These are phyloP conservation scores for Anguilla obscura DNA, from an alignment of 2,797 vertebrate species.

Conservation along the genomic window DNA sequence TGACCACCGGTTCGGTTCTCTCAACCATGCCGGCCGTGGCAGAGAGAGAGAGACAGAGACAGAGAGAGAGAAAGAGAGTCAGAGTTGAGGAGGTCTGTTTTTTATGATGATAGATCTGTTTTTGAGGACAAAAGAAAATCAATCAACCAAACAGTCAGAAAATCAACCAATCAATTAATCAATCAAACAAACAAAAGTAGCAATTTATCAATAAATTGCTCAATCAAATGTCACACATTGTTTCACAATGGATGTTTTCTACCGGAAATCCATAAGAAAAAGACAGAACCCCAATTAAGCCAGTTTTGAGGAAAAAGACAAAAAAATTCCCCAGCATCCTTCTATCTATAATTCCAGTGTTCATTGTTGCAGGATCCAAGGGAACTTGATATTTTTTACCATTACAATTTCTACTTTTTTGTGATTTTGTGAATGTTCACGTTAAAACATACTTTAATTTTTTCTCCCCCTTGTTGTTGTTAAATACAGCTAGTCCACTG, in stretches of 20 bases:
- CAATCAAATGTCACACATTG: too few species aligned
- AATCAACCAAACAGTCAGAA: not conserved
- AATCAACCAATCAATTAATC: not conserved
- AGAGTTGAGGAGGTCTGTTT: not conserved
- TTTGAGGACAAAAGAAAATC: not conserved
- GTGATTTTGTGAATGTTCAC: not conserved
- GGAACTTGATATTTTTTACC: too few species aligned
- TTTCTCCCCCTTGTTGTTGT: not conserved
- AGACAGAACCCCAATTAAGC: too few species aligned
- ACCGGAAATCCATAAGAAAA: too few species aligned
- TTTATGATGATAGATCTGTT: not conserved
- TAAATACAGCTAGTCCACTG: not conserved
- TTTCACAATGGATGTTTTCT: too few species aligned
- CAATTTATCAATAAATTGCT: too few species aligned
- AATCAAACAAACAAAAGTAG: too few species aligned
- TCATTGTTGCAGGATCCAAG: too few species aligned
- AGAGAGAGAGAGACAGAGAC: not conserved
- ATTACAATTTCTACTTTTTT: not conserved
- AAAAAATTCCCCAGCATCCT: too few species aligned
- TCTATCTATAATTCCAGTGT: too few species aligned
- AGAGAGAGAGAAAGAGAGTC: not conserved
- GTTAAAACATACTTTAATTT: not conserved
- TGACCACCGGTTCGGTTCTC: conserved; percentile 9
- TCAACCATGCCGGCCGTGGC: conserved; percentile 1
- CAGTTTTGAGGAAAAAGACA: too few species aligned